Evolutionary conservation across 2,113 vertebrate species (phyloP).

Genomic region (Zosterops borbonicus): DNA sequence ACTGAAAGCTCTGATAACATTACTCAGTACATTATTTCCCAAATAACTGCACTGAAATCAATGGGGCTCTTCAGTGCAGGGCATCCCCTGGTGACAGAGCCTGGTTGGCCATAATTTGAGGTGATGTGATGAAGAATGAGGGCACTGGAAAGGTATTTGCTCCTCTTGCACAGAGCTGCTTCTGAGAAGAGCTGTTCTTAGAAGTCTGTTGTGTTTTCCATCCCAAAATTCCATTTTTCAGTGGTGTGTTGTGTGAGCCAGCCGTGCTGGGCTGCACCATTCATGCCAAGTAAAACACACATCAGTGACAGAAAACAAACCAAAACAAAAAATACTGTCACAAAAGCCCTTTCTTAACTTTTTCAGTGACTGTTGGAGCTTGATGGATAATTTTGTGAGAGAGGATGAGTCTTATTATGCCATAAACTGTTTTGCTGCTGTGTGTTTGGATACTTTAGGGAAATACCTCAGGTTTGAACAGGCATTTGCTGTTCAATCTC

Average conservation of each 20-base stretch:
- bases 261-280: background rate
- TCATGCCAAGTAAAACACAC: background rate
- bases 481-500: background rate
- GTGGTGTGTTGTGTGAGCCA: background rate
- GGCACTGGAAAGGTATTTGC: background rate
- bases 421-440: background rate
- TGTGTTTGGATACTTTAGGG: background rate
- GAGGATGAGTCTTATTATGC: background rate
- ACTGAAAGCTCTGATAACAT: background rate
- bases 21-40: background rate
- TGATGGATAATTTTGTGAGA: background rate
- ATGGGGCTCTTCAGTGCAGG: background rate
- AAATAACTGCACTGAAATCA: background rate
- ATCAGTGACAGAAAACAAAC: background rate
- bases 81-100: background rate
- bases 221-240: background rate
- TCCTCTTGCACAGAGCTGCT: background rate
- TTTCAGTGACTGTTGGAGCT: background rate
- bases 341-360: background rate
- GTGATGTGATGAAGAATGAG: background rate
- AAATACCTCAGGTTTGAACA: background rate
- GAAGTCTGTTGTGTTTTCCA: background rate
- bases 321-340: background rate
- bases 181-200: background rate
- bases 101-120: background rate